phyloP scores from a whole-genome alignment of 2,113 vertebrate species.

The Plotosus lineatus region DNA sequence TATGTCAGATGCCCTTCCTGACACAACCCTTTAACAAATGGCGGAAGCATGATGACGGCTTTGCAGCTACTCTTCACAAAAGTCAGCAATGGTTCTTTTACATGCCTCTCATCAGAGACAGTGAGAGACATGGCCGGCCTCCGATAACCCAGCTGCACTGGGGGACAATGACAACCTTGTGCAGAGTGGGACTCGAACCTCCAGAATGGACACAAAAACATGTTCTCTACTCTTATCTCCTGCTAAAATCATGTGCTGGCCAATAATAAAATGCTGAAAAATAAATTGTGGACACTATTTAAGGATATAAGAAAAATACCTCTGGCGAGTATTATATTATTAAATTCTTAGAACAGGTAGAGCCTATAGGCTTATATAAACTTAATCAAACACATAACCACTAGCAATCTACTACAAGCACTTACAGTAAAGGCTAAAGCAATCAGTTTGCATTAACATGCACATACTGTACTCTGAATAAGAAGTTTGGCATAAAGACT shows the following conservation, averaged over 20 bases:
- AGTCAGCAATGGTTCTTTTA: too few species aligned
- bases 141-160: too few species aligned
- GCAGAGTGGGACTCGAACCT: too few species aligned
- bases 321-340: too few species aligned
- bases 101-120: too few species aligned
- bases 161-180: too few species aligned
- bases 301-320: not conserved
- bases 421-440: conserved; percentile 1
- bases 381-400: not conserved
- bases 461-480: not conserved
- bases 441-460: conserved; percentile 1
- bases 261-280: not conserved
- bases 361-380: not conserved
- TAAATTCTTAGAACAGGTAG: not conserved
- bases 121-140: too few species aligned
- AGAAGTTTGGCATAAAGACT: not conserved
- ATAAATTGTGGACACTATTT: not conserved
- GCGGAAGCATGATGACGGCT: too few species aligned
- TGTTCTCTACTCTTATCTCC: not conserved
- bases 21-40: too few species aligned
- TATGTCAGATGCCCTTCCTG: too few species aligned
- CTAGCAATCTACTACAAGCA: not conserved
- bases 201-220: not conserved
- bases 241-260: not conserved
- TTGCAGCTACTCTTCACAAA: too few species aligned